These are phyloP conservation scores for Otis tarda DNA, from an alignment of 2,113 vertebrate genomes.

Conservation along the genomic window DNA sequence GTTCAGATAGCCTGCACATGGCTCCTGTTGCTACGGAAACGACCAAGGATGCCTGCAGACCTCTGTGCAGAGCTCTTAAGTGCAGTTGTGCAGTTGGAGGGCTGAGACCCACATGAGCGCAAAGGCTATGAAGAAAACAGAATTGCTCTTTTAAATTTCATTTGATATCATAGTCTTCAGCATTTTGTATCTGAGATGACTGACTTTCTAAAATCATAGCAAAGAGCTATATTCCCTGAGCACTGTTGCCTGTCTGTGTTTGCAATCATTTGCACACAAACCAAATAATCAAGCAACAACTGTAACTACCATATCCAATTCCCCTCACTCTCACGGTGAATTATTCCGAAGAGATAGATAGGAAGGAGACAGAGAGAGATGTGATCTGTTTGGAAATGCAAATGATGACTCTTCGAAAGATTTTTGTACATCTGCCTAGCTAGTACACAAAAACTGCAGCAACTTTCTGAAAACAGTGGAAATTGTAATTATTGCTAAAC, in stretches of 20 bases:
- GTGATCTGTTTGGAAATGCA: neutral
- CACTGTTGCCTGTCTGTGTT: neutral
- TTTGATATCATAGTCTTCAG: neutral
- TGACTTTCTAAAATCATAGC: neutral
- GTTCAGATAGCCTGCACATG: constrained; percentile 40
- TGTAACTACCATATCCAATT: neutral
- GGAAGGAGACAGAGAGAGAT: neutral
- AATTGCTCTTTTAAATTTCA: neutral
- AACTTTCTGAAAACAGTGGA: neutral
- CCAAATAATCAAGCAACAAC: neutral
- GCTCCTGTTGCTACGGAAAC: constrained; percentile 76
- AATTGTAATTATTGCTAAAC: neutral
- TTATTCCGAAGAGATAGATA: neutral
- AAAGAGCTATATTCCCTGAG: neutral
- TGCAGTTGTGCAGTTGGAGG: constrained; percentile 2
- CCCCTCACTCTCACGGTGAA: neutral
- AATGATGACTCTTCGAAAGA: neutral
- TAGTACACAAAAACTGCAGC: neutral
- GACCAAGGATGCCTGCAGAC: constrained; percentile 7
- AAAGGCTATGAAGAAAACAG: neutral
- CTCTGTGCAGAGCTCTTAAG: constrained; percentile 22
- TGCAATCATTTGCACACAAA: neutral
- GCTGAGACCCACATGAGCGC: neutral
- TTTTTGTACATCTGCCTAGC: neutral
- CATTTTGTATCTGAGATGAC: neutral